Percentiles rank a stretch among this genome's conserved stretches.
Conservation (phyloP, 1,140 invertebrate genomes). For the Diabrotica virgifera region DNA sequence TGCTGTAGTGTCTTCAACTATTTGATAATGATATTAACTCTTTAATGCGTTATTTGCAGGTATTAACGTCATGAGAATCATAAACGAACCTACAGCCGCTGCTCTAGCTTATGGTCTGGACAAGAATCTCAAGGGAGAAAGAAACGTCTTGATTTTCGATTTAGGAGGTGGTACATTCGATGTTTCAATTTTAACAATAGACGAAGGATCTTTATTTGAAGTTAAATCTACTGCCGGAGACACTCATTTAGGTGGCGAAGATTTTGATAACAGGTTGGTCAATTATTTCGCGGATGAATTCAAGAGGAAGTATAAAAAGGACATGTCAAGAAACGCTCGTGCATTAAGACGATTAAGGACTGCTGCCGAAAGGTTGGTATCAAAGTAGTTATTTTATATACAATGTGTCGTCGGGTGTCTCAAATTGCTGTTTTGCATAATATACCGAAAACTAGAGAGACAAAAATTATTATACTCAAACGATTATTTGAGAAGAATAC, state of each 20-base stretch:
- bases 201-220: slow-evolving; percentile 65
- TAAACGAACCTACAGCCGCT: slow-evolving; percentile 77
- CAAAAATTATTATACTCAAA: too few relatives aligned
- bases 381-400: too few relatives aligned
- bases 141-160: slow-evolving; percentile 64
- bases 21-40: too few relatives aligned
- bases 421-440: too few relatives aligned
- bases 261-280: slow-evolving; percentile 67
- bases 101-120: slow-evolving; percentile 78
- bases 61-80: slow-evolving; percentile 69
- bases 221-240: slow-evolving; percentile 67
- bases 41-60: slow-evolving; percentile 37
- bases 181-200: slow-evolving; percentile 74
- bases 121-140: slow-evolving; percentile 70
- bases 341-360: slow-evolving; percentile 67
- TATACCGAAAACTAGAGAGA: too few relatives aligned
- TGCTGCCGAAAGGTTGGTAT: slow-evolving; percentile 63
- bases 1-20: too few relatives aligned
- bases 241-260: slow-evolving; percentile 57
- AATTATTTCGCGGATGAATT: slow-evolving; percentile 59
- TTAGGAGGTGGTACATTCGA: slow-evolving; percentile 69
- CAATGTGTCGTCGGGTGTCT: too few relatives aligned
- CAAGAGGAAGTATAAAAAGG: slow-evolving; percentile 53
- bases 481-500: too few relatives aligned
- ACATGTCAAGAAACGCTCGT: slow-evolving; percentile 50